Evolutionary conservation across 1,140 invertebrate genomes (phyloP).

Genomic region (Halyomorpha halys): DNA sequence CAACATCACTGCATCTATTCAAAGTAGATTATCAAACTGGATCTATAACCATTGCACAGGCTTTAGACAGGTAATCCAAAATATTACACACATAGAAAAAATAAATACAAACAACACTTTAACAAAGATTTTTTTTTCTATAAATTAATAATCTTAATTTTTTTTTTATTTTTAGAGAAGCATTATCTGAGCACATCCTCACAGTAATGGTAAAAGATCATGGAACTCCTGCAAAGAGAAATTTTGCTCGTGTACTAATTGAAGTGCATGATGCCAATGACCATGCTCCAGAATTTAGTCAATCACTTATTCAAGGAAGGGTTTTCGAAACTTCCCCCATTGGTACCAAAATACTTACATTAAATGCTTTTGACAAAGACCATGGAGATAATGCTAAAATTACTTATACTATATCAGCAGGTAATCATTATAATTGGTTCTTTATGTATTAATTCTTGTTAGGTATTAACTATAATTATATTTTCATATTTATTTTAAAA

Average conservation of each 20-base stretch:
- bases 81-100: not conserved
- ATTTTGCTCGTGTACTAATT: constrained; percentile 71
- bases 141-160: constrained; percentile 2
- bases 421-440: constrained; percentile 33
- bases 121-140: no score
- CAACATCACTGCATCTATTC: constrained; percentile 63
- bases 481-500: no score
- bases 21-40: constrained; percentile 69
- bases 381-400: constrained; percentile 70
- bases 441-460: no score
- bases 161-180: constrained; percentile 45
- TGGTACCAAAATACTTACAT: constrained; percentile 58
- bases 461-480: no score
- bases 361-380: constrained; percentile 68
- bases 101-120: not conserved
- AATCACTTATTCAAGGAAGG: constrained; percentile 60
- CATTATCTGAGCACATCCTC: constrained; percentile 67
- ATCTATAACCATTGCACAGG: constrained; percentile 53
- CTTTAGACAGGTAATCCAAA: constrained; percentile 50
- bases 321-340: constrained; percentile 63
- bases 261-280: constrained; percentile 82
- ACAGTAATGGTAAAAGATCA: constrained; percentile 85
- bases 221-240: constrained; percentile 71
- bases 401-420: constrained; percentile 67
- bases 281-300: constrained; percentile 71